Evolutionary conservation across 1,140 invertebrate species (phyloP), one percentile per base, ranked within the genome.

Genomic region (Drosophila malerkotliana): DNA sequence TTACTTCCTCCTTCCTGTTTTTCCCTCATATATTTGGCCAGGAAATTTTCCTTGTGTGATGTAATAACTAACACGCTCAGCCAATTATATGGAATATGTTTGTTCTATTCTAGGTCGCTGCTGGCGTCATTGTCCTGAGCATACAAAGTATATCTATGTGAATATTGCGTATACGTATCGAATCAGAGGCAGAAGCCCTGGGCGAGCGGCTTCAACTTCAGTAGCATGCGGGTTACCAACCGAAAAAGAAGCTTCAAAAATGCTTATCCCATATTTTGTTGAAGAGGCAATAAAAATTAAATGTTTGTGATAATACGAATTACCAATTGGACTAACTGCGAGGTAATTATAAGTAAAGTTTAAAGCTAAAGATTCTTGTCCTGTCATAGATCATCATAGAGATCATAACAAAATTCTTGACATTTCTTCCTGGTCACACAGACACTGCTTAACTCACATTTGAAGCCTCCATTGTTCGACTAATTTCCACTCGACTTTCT

Each of bases 401-500:
- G 37, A 54, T n/a, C 51, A 24, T 52, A 45, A 68, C 66, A 32
- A 69, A 69, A 52, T 69, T 64, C 67, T 41, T 26, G 64, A 69
- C 41, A 26, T 57, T 71, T 71, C 67, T 71, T 71, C 67, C 67
- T 71, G 67, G 67, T 71, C 32, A 28, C 66, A 48, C 18, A 37
- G 28, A 12, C 62, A 68, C 62, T 12, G 26, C 47, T 37, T 34
- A 47, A 67, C 60, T 53, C 39, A 54, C 62, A 68, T 32, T 67
- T 7, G 34, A 41, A 55, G 64, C 63, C 10, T 69, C 30, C 52
- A 69, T 69, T 69, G 51, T 69, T 12, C 66, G 14, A 69, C 67
- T 71, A 71, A 69, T 71, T 71, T 71, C 52, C 64, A 71, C 52
- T 39, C 63, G 64, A 71, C 64, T 71, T 57, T 71, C 67, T 69